These are phyloP conservation scores for Drosophila pseudotakahashii DNA, from an alignment of 2,888 invertebrate genomes.

Conservation along the genomic window DNA sequence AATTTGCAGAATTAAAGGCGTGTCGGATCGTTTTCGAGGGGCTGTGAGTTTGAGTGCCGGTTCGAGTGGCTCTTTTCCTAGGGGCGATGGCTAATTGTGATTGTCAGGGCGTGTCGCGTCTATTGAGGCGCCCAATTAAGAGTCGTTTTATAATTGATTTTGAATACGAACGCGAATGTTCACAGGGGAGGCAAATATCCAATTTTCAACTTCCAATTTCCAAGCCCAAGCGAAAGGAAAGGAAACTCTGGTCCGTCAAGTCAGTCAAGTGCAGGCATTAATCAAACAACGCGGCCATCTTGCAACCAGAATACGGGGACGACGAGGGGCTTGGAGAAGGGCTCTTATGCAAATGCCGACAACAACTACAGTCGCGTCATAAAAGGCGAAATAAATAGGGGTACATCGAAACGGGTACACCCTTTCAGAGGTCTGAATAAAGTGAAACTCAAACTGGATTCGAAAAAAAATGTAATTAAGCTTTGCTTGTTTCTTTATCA, in stretches of 20 bases:
- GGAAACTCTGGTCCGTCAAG: constrained; percentile 31
- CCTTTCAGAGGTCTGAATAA: background rate
- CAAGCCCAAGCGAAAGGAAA: constrained; percentile 10
- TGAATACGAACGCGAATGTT: constrained; percentile 48
- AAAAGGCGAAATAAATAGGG: constrained; percentile 45
- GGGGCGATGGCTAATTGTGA: constrained; percentile 82
- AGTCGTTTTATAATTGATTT: constrained; percentile 74
- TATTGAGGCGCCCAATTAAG: constrained; percentile 77
- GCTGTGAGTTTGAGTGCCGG: constrained; percentile 11
- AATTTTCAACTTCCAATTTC: constrained; percentile 8
- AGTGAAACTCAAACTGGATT: background rate
- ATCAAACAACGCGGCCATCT: constrained; percentile 69
- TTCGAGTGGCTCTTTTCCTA: constrained; percentile 47
- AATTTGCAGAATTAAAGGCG: constrained; percentile 76
- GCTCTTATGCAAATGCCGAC: constrained; percentile 47
- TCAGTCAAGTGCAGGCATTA: constrained; percentile 74
- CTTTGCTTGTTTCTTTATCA: background rate
- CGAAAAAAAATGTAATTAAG: background rate
- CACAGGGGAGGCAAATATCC: constrained; percentile 27
- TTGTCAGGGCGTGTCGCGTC: constrained; percentile 81
- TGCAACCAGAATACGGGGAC: constrained; percentile 19
- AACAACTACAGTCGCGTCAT: constrained; percentile 40
- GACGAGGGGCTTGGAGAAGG: background rate
- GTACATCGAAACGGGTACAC: constrained; percentile 1
- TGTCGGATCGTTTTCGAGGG: constrained; percentile 55